Base-by-base conservation (phyloP, 2,113 vertebrate species). In the Percina caprodes region DNA sequence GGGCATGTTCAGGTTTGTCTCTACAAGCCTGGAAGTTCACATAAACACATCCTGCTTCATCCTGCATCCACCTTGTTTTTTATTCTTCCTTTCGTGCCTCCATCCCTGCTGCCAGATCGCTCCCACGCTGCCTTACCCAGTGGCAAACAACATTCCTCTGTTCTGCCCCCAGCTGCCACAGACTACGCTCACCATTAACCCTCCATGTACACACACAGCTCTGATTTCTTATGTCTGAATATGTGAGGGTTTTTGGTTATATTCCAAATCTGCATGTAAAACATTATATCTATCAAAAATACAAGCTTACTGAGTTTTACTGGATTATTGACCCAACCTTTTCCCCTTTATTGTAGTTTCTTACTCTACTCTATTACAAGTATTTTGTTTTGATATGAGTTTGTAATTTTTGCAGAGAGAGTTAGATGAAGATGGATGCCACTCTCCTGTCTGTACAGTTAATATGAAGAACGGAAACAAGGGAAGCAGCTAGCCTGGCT, bases 111-210 rank as follows among this genome's bases (percentile, higher is more conserved):
- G 78, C 66, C 84, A 87, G 85, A 69, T 88, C 4, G 76, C 86
- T 86, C 92, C 88, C 89, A 91, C 85, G 62, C 81, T 78, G 77
- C 60, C 79, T 86, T 80, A 80, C 77, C 84, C 79, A 52, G 76
- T 83, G 60, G 89, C 79, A 92, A 93, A 93, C 89, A 93, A 91
- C 92, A 94, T 94, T 95, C 91, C 89, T 92, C 69, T 26, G 77
- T 62, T 79, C 70, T 77, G 55, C 86, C 71, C 72, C 86, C 75
- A 87, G 82, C 82, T 89, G 80, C 66, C 63, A 60, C 30, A 58
- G 67, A 59, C 74, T 72, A 26, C 23, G n/a, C 63, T 68, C 70
- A 77, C 54, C 1, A 26, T 88, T 85, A 90, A 90, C 87, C 81
- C 74, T 86, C 55, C 33, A 33, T 52, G 75, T 59, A 45, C 35